phyloP scores from a whole-genome alignment of 53 echinoderm and acorn worm genomes.

The Holothuria leucospilota region DNA sequence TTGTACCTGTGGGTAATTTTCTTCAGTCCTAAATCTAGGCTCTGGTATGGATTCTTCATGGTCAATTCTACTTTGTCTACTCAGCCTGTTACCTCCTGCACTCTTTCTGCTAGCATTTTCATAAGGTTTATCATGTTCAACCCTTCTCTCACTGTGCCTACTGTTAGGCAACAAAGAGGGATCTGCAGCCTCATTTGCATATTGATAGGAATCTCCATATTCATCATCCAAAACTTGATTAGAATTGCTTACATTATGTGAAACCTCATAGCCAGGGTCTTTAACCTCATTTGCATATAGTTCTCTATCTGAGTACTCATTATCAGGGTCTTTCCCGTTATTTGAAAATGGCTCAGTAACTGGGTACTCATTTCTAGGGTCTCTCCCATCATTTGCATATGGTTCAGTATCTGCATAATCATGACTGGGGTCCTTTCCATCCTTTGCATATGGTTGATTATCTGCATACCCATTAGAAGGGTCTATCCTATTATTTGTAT shows the following conservation, averaged over 20 bases:
- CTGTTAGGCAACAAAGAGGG: too few species aligned
- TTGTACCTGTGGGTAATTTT: background rate
- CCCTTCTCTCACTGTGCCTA: too few species aligned
- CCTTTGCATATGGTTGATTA: conserved; percentile 7
- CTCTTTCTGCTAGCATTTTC: background rate
- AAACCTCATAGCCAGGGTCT: background rate
- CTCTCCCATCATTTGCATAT: conserved; percentile 1
- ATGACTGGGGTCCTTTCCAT: background rate
- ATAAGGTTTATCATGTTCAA: too few species aligned
- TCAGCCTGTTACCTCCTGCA: background rate
- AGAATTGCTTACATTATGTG: background rate
- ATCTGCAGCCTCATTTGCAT: too few species aligned
- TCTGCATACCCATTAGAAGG: conserved; percentile 19
- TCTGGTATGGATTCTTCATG: background rate
- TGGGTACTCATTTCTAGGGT: background rate
- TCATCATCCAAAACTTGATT: background rate
- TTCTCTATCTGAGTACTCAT: background rate
- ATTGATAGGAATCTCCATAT: background rate
- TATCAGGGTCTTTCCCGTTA: background rate
- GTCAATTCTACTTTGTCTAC: conserved; percentile 14
- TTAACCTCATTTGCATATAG: background rate
- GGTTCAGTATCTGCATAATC: conserved; percentile 31
- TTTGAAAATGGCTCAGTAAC: background rate
- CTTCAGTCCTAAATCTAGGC: background rate
- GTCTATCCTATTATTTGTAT: background rate